phyloP scores from a whole-genome alignment of 2,113 vertebrate genomes.

The Hucho hucho region DNA sequence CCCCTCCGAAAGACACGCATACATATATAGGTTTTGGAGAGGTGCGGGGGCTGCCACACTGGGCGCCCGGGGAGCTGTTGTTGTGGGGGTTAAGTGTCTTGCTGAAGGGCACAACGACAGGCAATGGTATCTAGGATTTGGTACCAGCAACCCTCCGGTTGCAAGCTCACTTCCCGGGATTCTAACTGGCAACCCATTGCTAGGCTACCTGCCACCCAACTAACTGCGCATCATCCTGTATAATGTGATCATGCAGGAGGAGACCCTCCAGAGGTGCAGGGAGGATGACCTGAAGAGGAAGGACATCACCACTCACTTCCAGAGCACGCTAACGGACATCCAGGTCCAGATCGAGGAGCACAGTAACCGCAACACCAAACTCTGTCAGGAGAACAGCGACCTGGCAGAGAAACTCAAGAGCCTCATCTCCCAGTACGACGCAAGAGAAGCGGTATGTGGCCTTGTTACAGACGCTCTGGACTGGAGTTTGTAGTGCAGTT shows the following conservation, averaged over 20 bases:
- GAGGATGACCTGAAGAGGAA: constrained; percentile 98
- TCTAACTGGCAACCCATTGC: no score
- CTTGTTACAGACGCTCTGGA: not conserved
- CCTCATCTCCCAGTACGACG: constrained; percentile 94
- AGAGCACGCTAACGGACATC: constrained; percentile 91
- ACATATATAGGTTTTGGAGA: not conserved
- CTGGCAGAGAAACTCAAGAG: constrained; percentile 94
- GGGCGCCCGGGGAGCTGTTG: not conserved
- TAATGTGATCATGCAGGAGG: constrained; percentile 71
- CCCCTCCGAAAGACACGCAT: no score
- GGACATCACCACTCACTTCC: constrained; percentile 97
- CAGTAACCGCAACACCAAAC: constrained; percentile 90
- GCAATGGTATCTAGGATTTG: not conserved
- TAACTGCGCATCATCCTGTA: not conserved
- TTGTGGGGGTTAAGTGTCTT: not conserved
- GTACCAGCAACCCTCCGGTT: not conserved
- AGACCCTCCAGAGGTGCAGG: constrained; percentile 90
- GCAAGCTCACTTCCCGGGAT: not conserved
- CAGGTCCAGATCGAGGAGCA: constrained; percentile 97
- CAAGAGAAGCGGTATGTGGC: constrained; percentile 88
- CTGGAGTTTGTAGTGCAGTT: no score
- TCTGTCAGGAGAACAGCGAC: constrained; percentile 93
- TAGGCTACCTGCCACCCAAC: no score
- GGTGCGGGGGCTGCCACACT: not conserved
- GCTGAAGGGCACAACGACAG: not conserved